Evolutionary conservation across 2,113 vertebrate species (phyloP).

Genomic region (Nycticryphes semicollaris): DNA sequence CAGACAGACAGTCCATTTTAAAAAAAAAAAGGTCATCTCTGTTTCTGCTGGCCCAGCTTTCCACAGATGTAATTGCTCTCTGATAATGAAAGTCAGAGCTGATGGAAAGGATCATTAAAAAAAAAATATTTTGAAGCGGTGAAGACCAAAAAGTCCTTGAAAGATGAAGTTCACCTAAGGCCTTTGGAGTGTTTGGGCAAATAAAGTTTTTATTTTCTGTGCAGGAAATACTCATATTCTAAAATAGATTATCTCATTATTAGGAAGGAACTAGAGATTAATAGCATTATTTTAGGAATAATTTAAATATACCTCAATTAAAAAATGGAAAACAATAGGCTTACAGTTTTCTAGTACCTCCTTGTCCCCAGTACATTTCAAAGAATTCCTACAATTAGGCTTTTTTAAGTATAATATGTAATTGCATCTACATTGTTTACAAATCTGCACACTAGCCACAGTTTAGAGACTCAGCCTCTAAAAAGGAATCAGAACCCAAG

Average conservation of each 20-base stretch:
- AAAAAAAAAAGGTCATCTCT: neutral
- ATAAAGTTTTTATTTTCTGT: neutral
- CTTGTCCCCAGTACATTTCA: fast-evolving
- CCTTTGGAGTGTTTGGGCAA: neutral
- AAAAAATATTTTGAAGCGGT: neutral
- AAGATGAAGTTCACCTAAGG: neutral
- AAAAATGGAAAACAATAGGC: neutral
- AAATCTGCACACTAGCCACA: neutral
- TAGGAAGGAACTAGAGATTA: neutral
- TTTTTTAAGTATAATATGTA: neutral
- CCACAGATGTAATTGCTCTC: neutral
- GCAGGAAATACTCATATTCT: neutral
- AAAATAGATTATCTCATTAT: neutral
- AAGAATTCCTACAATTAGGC: neutral
- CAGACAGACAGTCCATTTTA: neutral
- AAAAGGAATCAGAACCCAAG: neutral
- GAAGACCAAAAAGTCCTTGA: neutral
- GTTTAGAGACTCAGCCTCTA: neutral
- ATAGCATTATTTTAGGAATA: neutral
- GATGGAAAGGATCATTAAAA: neutral
- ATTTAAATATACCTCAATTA: neutral
- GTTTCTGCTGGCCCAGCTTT: neutral
- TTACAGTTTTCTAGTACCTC: neutral
- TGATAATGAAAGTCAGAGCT: neutral
- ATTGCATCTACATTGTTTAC: neutral